Evolutionary conservation across 2,797 vertebrate species (phyloP).

Genomic region (Ptychadena robeensis): DNA sequence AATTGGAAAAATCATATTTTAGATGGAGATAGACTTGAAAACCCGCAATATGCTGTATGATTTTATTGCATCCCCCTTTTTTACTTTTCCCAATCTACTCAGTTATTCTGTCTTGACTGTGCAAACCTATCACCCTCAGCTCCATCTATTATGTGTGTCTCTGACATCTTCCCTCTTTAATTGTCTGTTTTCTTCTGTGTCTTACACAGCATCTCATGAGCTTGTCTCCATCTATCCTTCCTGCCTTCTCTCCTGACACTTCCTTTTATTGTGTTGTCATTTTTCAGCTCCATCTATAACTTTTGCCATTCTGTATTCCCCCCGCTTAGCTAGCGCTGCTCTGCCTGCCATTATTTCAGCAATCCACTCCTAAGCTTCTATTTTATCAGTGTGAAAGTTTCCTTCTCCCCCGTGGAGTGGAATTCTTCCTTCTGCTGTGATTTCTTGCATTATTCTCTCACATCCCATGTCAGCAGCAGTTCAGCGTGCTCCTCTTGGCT

Average conservation of each 20-base stretch:
- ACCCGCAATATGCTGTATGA: neutral
- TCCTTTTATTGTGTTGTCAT: neutral
- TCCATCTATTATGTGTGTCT: constrained; percentile 15
- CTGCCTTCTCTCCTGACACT: neutral
- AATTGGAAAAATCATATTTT: neutral
- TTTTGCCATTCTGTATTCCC: neutral
- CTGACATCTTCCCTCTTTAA: constrained; percentile 11
- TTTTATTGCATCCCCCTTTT: neutral
- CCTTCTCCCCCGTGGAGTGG: neutral
- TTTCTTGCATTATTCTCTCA: neutral
- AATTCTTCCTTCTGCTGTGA: neutral
- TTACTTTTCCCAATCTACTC: neutral
- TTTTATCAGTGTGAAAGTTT: neutral
- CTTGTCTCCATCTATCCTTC: constrained; percentile 3
- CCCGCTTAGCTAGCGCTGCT: neutral
- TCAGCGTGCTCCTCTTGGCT: neutral
- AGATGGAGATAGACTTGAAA: neutral
- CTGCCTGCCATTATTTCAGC: neutral
- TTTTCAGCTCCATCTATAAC: neutral
- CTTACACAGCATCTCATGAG: neutral
- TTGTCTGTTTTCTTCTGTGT: neutral
- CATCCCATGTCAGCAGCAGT: neutral
- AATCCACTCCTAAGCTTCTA: neutral
- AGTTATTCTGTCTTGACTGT: neutral
- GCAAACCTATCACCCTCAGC: constrained; percentile 10